Conservation (phyloP, 2,888 invertebrate species). For the Pollenia angustigena region DNA sequence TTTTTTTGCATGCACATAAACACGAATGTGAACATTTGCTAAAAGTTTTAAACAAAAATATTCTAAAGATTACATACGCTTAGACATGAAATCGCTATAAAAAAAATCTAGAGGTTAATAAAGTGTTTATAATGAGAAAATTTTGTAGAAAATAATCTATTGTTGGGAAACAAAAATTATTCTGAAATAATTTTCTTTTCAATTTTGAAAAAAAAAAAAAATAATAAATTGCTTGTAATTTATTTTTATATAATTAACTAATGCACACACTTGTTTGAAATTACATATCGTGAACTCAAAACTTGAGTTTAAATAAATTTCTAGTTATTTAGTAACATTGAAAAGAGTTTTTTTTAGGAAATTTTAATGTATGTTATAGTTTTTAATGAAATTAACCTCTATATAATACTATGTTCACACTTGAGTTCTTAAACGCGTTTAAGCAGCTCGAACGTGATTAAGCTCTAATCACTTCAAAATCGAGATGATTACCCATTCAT, state of each 20-base stretch:
- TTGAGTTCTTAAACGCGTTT: no score
- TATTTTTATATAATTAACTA: constrained; percentile 10
- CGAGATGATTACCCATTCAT: no score
- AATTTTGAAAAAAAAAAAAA: not conserved
- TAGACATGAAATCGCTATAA: constrained; percentile 26
- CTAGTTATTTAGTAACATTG: not conserved
- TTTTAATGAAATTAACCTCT: no score
- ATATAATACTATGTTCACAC: no score
- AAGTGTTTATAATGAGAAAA: constrained; percentile 22
- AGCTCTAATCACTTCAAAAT: no score
- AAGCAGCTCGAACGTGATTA: no score
- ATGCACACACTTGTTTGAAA: not conserved
- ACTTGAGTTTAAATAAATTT: no score
- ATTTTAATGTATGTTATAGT: not conserved
- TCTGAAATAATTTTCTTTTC: not conserved
- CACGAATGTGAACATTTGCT: constrained; percentile 36
- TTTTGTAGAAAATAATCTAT: constrained; percentile 9
- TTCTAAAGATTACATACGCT: not conserved
- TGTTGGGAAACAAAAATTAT: constrained; percentile 12
- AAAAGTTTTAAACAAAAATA: constrained; percentile 16
- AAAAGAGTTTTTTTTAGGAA: not conserved
- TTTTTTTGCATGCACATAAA: constrained; percentile 35
- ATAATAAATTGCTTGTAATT: constrained; percentile 5
- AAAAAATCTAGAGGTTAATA: not conserved
- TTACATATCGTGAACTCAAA: no score